These are phyloP conservation scores for Glyptemys insculpta DNA, from an alignment of 2,797 vertebrate genomes.

Conservation along the genomic window DNA sequence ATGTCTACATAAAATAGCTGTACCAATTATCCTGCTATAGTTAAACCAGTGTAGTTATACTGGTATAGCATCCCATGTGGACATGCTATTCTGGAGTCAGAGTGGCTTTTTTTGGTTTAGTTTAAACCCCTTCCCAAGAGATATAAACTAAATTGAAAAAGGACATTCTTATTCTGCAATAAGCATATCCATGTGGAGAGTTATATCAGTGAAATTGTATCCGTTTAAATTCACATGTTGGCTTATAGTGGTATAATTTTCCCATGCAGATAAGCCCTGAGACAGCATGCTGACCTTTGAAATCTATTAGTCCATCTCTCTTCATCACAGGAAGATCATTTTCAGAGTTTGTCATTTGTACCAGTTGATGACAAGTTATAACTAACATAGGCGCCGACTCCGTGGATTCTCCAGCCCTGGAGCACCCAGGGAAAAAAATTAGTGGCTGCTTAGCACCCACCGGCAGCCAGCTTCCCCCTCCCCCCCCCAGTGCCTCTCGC, in stretches of 20 bases:
- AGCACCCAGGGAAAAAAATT: too few relatives aligned
- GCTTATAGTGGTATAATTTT: background rate
- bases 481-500: too few relatives aligned
- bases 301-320: background rate
- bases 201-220: background rate
- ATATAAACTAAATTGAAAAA: background rate
- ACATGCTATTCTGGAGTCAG: background rate
- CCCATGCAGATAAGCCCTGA: background rate
- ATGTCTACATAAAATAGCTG: background rate
- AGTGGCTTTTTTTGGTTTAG: background rate
- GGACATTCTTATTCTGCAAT: too few relatives aligned
- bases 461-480: too few relatives aligned
- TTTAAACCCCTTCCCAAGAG: background rate
- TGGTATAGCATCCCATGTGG: background rate
- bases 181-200: background rate
- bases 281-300: constrained; percentile 16
- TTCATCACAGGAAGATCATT: background rate
- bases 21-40: background rate
- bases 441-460: too few relatives aligned
- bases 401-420: too few relatives aligned
- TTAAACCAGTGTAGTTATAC: background rate
- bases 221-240: background rate
- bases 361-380: background rate
- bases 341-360: background rate
- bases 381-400: too few relatives aligned